These are phyloP conservation scores for Blastobasis lacticolella DNA, from an alignment of 2,888 invertebrate genomes.

Conservation along the genomic window DNA sequence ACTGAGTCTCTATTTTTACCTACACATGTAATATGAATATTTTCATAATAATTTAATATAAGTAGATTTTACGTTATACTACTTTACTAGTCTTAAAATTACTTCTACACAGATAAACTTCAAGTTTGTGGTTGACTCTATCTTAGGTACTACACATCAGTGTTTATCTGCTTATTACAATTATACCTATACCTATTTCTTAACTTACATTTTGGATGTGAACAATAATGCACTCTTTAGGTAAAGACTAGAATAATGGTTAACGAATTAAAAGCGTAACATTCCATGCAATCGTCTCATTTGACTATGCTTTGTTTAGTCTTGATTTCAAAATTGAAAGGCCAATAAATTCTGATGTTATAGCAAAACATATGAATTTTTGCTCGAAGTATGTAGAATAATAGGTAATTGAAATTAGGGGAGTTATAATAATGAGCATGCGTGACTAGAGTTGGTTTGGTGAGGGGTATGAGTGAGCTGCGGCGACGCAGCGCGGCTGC, in stretches of 20 bases:
- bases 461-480: too few relatives aligned
- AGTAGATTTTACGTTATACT: background rate
- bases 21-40: background rate
- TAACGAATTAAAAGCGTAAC: background rate
- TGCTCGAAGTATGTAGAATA: too few relatives aligned
- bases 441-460: too few relatives aligned
- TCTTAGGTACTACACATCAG: background rate
- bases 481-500: too few relatives aligned
- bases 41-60: background rate
- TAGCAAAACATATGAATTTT: too few relatives aligned
- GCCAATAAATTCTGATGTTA: background rate
- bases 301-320: too few relatives aligned
- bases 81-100: too few relatives aligned
- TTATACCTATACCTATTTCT: background rate
- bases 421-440: too few relatives aligned
- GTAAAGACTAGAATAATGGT: background rate
- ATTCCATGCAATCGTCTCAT: too few relatives aligned
- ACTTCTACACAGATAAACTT: background rate
- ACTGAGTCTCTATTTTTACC: slow-evolving; percentile 15
- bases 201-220: background rate
- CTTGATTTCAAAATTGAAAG: too few relatives aligned
- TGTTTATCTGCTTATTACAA: background rate
- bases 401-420: too few relatives aligned
- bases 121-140: background rate
- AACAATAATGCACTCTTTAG: background rate